Conservation (phyloP, 2,888 invertebrate species). For the Diplazon laetatorius region DNA sequence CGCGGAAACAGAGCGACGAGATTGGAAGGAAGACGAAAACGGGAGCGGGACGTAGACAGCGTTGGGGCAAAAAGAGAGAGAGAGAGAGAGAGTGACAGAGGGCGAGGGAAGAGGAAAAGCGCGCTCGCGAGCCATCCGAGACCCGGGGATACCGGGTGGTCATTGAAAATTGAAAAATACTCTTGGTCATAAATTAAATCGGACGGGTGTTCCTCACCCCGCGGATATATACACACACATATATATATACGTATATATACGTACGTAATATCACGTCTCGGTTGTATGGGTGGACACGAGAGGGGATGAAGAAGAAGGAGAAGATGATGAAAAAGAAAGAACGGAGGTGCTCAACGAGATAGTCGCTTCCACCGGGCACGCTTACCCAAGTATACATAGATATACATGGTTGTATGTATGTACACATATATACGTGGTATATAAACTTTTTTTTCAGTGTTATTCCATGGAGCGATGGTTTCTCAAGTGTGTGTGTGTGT, state of each 20-base stretch:
- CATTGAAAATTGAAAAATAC: constrained; percentile 77
- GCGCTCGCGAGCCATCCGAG: constrained; percentile 49
- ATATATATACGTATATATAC: not conserved
- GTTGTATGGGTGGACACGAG: constrained; percentile 1
- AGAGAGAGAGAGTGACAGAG: constrained; percentile 30
- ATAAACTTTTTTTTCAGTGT: constrained; percentile 31
- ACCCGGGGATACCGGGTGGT: constrained; percentile 70
- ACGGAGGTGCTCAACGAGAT: constrained; percentile 49
- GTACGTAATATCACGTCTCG: constrained; percentile 46
- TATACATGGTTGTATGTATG: not conserved
- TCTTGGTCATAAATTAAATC: constrained; percentile 73
- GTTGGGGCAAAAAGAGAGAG: constrained; percentile 31
- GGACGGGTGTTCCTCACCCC: constrained; percentile 67
- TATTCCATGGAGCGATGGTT: constrained; percentile 38
- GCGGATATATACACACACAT: constrained; percentile 3
- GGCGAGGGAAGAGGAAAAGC: too few species aligned
- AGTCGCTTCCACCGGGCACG: constrained; percentile 21
- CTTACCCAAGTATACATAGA: not conserved
- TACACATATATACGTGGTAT: not conserved
- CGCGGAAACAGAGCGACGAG: constrained; percentile 54
- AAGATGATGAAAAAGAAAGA: constrained; percentile 40
- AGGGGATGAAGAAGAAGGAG: constrained; percentile 23
- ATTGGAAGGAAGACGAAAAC: constrained; percentile 59
- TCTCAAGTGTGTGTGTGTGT: not conserved
- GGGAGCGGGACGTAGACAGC: constrained; percentile 41